Base-by-base conservation (phyloP, 2,888 invertebrate genomes). In the Drosophila buzzatii region DNA sequence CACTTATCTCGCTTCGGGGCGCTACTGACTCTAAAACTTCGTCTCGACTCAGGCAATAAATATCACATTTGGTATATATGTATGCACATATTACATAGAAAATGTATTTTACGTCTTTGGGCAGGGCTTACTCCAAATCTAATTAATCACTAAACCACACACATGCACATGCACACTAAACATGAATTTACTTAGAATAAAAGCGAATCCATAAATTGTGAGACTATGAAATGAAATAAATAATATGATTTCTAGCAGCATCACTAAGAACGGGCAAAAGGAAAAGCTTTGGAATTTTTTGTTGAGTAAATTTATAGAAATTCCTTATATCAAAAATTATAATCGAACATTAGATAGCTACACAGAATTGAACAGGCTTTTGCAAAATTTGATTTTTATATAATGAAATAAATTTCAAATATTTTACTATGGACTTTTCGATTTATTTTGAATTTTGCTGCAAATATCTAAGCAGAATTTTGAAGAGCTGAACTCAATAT, bases 101-200 rank as follows among this genome's bases (percentile, higher is more conserved):
- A 72, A 52, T 62, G 56, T 72, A 66, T 59, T 64, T 61, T 56
- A 44, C 56, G 66, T 61, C 69, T 62, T 77, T 81, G 84, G 86
- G 78, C 57, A 42, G 51, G 73, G 76, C 66, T 47, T 63, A 63
- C 69, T 76, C 68, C 70, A 84, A 85, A 79, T 18, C 14, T 74
- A 85, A 84, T 59, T 61, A 52, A 64, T 86, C 79, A 84, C 70
- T 37, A 23, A 53, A 69, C 57, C 47, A 55, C 64, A 53, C 53
- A 70, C 56, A 68, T 53, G 2, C 16, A 60, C 56, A 70, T 53
- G 2, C 6, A 60, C 55, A 66, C 63, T 72, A 64, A 76, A 59
- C 6, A 51, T 53, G 52, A 53, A 65, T 49, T 58, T 56, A 59
- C 27, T 12, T 41, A 60, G 20, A 49, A 69, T 57, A 51, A 64